Base-by-base conservation (phyloP, 1,140 invertebrate species). In the Drosophila serrata region DNA sequence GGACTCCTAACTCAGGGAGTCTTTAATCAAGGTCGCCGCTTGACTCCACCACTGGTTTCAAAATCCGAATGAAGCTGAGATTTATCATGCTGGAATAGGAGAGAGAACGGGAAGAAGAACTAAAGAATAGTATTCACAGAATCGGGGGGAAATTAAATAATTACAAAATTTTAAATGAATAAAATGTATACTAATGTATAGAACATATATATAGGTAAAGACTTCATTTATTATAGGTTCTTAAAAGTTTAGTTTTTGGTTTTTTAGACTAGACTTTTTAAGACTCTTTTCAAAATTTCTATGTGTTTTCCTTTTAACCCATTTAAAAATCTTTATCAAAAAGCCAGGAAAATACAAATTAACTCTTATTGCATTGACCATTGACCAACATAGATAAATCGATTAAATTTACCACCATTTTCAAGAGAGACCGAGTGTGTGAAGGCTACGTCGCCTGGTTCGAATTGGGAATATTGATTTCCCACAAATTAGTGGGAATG, bases 1-100 rank as follows among this genome's bases (percentile, higher is more conserved):
- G 33, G 75, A 69, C 31, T 49, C 40, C 46, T 27, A 53, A 19
- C 29, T 55, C 46, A 39, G 24, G 17, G 33, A 58, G 60, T 56
- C 78, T 53, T 75, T 81, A 81, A 75, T 70, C 70, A 75, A 80
- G 70, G 73, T 68, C 73, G 40, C 74, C 11, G 61, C 46, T 45
- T 57, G 72, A 65, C 65, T 69, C 17, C 62, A 8, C 7, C n/a
- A 15, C 35, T 35, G 31, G 31, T n/a, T 43, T 29, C 9, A 17
- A 27, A 12, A 27, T 65, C 35, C 12, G 24, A 3, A 11, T 11
- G 4, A 9, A n/a, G 22, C 19, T 51, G 22, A 55, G 62, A 67
- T 61, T 55, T 27, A 59, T 31, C 33, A 24, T n/a, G 3, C 2
- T 19, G 29, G 19, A 17, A 51, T 3, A 4, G 19, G 51, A 19